Evolutionary conservation across 1,140 invertebrate genomes (phyloP).

Genomic region (Zaprionus tsacasi): DNA sequence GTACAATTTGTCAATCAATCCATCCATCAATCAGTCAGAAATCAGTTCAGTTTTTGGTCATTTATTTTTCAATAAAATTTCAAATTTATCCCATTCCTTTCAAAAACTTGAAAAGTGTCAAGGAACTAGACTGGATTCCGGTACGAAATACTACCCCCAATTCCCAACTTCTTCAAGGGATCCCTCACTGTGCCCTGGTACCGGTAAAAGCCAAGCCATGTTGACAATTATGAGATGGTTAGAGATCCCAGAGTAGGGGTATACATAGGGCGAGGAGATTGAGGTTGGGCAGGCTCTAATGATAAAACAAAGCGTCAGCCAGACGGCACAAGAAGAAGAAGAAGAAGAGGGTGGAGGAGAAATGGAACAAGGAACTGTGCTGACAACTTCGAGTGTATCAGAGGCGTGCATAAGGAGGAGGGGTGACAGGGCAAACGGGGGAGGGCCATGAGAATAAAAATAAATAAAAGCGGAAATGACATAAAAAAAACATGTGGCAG

Average conservation of each 20-base stretch:
- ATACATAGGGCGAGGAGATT: no score
- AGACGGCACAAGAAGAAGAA: slow-evolving; percentile 47
- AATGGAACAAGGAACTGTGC: not conserved
- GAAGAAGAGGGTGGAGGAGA: not conserved
- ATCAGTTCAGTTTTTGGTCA: not conserved
- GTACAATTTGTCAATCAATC: not conserved
- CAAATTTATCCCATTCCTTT: not conserved
- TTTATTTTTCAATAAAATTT: not conserved
- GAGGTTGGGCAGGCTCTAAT: slow-evolving; percentile 42
- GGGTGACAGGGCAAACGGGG: not conserved
- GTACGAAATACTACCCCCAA: not conserved
- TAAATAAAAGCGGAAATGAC: slow-evolving; percentile 77
- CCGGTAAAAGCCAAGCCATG: slow-evolving; percentile 40
- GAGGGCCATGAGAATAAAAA: slow-evolving; percentile 52
- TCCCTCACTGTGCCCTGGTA: not conserved
- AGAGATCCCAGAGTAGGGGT: not conserved
- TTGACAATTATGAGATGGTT: slow-evolving; percentile 65
- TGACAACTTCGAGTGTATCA: slow-evolving; percentile 37
- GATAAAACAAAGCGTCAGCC: slow-evolving; percentile 64
- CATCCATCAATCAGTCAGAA: not conserved
- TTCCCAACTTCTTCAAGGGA: not conserved
- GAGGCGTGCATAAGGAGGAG: not conserved
- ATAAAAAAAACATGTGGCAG: slow-evolving; percentile 80
- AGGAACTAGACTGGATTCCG: not conserved
- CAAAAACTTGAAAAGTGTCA: not conserved